Evolutionary conservation across 2,113 vertebrate genomes (phyloP).

Genomic region (Sturnus vulgaris): DNA sequence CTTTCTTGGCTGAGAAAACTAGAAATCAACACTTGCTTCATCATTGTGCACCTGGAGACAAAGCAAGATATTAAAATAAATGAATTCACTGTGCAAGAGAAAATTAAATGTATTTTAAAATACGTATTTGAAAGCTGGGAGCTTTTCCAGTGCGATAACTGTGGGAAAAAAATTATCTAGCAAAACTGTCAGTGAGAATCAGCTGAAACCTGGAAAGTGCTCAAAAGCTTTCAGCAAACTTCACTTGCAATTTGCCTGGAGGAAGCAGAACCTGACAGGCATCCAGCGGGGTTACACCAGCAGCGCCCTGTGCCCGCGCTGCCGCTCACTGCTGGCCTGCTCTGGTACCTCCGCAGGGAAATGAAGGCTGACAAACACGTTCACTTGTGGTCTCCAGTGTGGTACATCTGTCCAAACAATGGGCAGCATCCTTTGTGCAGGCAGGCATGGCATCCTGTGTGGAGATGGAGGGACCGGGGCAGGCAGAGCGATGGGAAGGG

Average conservation of each 20-base stretch:
- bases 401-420: neutral
- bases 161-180: conserved; percentile 24
- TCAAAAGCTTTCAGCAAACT: conserved; percentile 42
- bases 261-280: conserved; percentile 5
- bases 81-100: conserved; percentile 2
- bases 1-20: neutral
- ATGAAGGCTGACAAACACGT: neutral
- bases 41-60: neutral
- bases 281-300: rapidly evolving
- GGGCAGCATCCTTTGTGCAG: neutral
- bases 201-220: conserved; percentile 37
- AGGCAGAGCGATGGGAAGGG: rapidly evolving
- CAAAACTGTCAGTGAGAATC: conserved; percentile 30
- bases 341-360: rapidly evolving
- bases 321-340: neutral
- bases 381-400: neutral
- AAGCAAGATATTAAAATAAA: neutral
- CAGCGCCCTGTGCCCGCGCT: neutral
- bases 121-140: conserved; percentile 14
- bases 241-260: conserved; percentile 21
- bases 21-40: neutral
- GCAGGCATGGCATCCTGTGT: neutral
- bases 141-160: conserved; percentile 11
- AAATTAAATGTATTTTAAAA: conserved; percentile 27
- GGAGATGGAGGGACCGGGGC: rapidly evolving